Evolutionary conservation across 2,888 invertebrate species (phyloP).

Genomic region (Apodemia hepburni): DNA sequence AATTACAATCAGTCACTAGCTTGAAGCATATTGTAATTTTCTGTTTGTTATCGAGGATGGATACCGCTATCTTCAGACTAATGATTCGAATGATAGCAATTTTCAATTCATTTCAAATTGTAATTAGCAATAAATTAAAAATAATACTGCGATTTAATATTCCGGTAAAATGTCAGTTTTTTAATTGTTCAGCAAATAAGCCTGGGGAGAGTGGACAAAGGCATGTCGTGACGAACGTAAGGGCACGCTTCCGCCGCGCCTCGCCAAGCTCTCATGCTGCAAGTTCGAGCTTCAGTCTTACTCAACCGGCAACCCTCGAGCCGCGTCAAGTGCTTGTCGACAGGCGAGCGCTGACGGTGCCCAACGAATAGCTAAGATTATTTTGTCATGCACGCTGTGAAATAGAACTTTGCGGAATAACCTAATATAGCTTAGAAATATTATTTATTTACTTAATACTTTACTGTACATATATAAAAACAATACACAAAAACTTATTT

Average conservation of each 20-base stretch:
- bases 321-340: conserved; percentile 61
- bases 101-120: too few species aligned
- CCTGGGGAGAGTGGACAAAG: conserved; percentile 78
- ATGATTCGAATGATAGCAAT: not conserved
- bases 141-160: not conserved
- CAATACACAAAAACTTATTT: too few species aligned
- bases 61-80: not conserved
- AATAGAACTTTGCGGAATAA: conserved; percentile 56
- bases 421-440: conserved; percentile 29
- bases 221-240: conserved; percentile 71
- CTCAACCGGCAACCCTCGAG: conserved; percentile 44
- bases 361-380: conserved; percentile 64
- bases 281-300: conserved; percentile 52
- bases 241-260: conserved; percentile 74
- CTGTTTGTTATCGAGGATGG: conserved; percentile 48
- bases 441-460: too few species aligned
- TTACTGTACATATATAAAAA: too few species aligned
- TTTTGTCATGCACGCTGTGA: conserved; percentile 59
- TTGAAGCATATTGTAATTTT: conserved; percentile 34
- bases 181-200: conserved; percentile 79
- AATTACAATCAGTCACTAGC: conserved; percentile 33
- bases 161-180: conserved; percentile 37
- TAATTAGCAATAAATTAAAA: too few species aligned
- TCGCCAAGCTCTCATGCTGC: conserved; percentile 65
- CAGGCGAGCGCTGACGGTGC: conserved; percentile 67